Conservation (phyloP, 1,140 invertebrate genomes). For the Drosophila ficusphila region DNA sequence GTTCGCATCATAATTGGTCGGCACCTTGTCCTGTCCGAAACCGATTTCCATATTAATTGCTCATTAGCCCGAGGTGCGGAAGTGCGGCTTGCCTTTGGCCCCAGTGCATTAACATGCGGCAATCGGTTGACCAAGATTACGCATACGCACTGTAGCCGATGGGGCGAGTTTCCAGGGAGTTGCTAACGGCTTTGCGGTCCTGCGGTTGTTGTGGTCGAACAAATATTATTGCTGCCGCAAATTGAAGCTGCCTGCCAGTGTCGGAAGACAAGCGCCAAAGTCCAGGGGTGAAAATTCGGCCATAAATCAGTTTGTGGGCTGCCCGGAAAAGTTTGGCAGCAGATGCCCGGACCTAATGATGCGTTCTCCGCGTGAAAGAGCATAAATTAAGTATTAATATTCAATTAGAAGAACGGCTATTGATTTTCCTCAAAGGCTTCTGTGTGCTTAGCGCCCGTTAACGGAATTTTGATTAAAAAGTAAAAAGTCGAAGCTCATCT, state of each 20-base stretch:
- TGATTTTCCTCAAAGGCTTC: conserved; percentile 48
- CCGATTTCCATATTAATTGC: conserved; percentile 78
- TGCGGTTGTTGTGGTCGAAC: conserved; percentile 36
- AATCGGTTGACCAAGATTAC: conserved; percentile 43
- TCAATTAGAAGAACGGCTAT: conserved; percentile 62
- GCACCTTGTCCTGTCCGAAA: conserved; percentile 44
- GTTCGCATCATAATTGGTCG: conserved; percentile 50
- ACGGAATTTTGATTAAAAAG: conserved; percentile 7
- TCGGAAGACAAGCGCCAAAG: conserved; percentile 36
- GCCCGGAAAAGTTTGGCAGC: conserved; percentile 31
- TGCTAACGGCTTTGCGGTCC: conserved; percentile 23
- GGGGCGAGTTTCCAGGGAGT: background rate
- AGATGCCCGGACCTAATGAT: conserved; percentile 34
- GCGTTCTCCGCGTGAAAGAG: conserved; percentile 7
- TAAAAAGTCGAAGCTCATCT: conserved; percentile 23
- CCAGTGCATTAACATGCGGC: conserved; percentile 38
- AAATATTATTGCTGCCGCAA: conserved; percentile 40
- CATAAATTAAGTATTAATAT: conserved; percentile 72
- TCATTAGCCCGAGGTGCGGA: conserved; percentile 36
- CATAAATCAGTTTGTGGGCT: conserved; percentile 52
- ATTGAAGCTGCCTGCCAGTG: conserved; percentile 21
- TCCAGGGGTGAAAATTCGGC: conserved; percentile 17
- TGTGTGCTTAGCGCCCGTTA: background rate
- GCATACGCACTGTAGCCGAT: conserved; percentile 37
- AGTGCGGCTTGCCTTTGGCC: conserved; percentile 5